A percentile compares a stretch with the other conserved stretches of the same genome.
Conservation (phyloP, 2,888 invertebrate genomes). For the Cybosia mesomella region DNA sequence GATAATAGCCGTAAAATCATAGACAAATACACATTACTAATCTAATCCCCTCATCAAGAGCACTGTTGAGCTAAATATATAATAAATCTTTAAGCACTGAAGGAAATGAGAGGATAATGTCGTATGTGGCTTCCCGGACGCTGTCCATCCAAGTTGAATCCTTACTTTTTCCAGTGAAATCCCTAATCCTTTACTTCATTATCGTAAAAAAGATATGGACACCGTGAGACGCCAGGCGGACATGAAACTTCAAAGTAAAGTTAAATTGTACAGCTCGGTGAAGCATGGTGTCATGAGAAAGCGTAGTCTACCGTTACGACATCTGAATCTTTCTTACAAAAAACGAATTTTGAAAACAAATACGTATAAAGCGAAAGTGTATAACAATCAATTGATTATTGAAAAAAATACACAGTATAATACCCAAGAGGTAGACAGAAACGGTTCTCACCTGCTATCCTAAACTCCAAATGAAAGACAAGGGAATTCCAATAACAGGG, state of each 20-base stretch:
- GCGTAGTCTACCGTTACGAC: neutral
- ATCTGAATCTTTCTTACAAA: neutral
- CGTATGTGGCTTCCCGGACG: neutral
- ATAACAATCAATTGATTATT: neutral
- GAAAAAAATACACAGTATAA: neutral
- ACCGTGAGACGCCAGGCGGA: neutral
- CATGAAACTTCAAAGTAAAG: neutral
- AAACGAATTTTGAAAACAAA: neutral
- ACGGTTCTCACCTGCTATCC: constrained; percentile 21
- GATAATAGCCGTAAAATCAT: no score
- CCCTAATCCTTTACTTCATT: neutral
- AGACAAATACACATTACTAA: no score
- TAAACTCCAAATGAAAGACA: constrained; percentile 23
- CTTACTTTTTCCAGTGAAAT: neutral
- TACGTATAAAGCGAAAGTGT: neutral
- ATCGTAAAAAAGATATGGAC: neutral
- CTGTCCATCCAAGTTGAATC: neutral
- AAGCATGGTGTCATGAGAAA: neutral
- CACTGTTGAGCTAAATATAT: no score
- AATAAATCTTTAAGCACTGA: neutral
- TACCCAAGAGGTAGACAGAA: constrained; percentile 15
- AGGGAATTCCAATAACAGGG: constrained; percentile 31
- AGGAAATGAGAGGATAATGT: neutral
- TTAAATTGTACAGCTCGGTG: neutral
- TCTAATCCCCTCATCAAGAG: no score